Evolutionary conservation across 1,140 invertebrate genomes (phyloP).

Genomic region (Lanistes nyassanus): DNA sequence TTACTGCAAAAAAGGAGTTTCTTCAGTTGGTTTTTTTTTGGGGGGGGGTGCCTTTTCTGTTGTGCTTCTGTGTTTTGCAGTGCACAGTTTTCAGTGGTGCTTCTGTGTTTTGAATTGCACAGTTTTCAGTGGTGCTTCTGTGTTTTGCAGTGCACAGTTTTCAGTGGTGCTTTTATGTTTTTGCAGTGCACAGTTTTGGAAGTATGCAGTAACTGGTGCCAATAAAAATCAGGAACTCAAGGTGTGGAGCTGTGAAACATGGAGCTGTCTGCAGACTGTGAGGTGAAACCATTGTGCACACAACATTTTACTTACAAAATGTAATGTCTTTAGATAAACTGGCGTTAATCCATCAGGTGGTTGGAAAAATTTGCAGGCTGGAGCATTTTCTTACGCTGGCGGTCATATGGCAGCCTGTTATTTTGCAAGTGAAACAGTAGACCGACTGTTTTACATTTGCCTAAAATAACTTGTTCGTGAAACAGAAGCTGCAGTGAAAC

Average conservation of each 20-base stretch:
- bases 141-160: not conserved
- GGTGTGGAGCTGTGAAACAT: slow-evolving; percentile 93
- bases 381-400: too few species aligned
- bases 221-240: slow-evolving; percentile 91
- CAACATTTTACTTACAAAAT: too few species aligned
- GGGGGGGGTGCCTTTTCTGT: not conserved
- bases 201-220: slow-evolving; percentile 90
- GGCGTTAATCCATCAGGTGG: too few species aligned
- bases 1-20: not conserved
- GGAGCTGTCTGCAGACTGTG: slow-evolving; percentile 91
- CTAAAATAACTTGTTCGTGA: too few species aligned
- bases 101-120: not conserved
- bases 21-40: not conserved
- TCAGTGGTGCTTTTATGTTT: slow-evolving; percentile 9
- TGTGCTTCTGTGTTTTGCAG: not conserved
- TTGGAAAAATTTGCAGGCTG: too few species aligned
- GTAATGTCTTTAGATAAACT: too few species aligned
- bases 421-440: too few species aligned
- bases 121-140: not conserved
- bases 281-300: slow-evolving; percentile 64
- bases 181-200: slow-evolving; percentile 87
- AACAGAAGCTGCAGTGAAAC: too few species aligned
- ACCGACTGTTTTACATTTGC: too few species aligned
- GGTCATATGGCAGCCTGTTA: too few species aligned
- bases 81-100: not conserved